These are phyloP conservation scores for Syrphus vitripennis DNA, from an alignment of 2,888 invertebrate species.

Conservation along the genomic window DNA sequence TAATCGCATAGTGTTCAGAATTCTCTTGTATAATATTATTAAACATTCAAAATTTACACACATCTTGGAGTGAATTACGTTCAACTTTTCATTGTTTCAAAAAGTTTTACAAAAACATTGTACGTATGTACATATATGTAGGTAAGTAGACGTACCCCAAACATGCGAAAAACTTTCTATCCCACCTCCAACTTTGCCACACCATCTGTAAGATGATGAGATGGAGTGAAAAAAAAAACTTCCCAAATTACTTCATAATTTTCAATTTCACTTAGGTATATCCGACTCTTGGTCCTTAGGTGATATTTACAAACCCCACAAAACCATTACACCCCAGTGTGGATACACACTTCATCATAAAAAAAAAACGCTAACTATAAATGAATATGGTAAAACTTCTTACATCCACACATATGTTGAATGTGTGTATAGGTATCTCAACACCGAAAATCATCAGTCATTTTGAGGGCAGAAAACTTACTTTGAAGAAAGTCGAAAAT, in stretches of 20 bases:
- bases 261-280: slow-evolving; percentile 66
- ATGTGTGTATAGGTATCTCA: neutral
- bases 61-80: neutral
- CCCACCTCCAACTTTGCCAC: neutral
- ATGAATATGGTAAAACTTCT: slow-evolving; percentile 3
- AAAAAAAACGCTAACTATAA: neutral
- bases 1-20: neutral
- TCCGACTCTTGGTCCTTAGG: slow-evolving; percentile 17
- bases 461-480: slow-evolving; percentile 42
- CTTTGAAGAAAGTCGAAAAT: slow-evolving; percentile 54
- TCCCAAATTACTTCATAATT: slow-evolving; percentile 66
- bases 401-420: neutral
- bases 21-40: neutral
- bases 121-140: neutral
- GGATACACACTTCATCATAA: neutral
- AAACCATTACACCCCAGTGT: neutral
- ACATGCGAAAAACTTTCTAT: neutral
- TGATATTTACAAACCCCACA: neutral
- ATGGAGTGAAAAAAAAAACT: slow-evolving; percentile 38
- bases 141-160: neutral
- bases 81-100: slow-evolving; percentile 40
- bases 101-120: neutral
- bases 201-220: neutral
- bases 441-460: slow-evolving; percentile 58
- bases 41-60: neutral